Conservation (phyloP, 2,888 invertebrate species). For the Lottia gigantea region DNA sequence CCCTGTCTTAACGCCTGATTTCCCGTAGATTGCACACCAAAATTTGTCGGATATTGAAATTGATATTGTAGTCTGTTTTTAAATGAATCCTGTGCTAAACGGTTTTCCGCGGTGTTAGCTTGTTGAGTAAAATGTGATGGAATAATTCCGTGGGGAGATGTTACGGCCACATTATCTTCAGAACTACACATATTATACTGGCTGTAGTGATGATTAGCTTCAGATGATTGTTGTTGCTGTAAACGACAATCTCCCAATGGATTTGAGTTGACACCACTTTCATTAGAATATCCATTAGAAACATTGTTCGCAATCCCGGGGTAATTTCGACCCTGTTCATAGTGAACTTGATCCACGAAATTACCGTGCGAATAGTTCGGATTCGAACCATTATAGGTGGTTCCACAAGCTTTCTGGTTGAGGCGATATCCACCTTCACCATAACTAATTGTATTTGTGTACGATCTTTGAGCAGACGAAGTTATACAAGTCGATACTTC, state of each 20-base stretch:
- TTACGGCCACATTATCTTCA: constrained; percentile 8
- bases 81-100: constrained; percentile 7
- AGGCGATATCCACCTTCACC: neutral
- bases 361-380: constrained; percentile 1
- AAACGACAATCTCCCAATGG: constrained; percentile 8
- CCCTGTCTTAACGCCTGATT: neutral
- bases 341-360: neutral
- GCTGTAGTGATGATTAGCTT: constrained; percentile 7
- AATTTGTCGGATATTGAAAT: constrained; percentile 8
- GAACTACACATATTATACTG: constrained; percentile 9
- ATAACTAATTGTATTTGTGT: constrained; percentile 1
- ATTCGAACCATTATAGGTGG: neutral
- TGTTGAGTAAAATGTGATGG: constrained; percentile 4
- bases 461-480: neutral
- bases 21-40: constrained; percentile 7
- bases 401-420: neutral
- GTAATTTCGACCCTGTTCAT: neutral
- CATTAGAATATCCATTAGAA: constrained; percentile 11
- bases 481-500: neutral
- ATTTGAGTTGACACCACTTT: constrained; percentile 4
- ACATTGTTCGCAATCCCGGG: neutral
- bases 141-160: constrained; percentile 6
- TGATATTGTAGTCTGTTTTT: constrained; percentile 10
- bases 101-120: constrained; percentile 10
- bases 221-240: constrained; percentile 4